A percentile compares a stretch with the other conserved stretches of the same genome.
Evolutionary conservation across 1,140 invertebrate species (phyloP).

Genomic region (Zelostemma sp.): DNA sequence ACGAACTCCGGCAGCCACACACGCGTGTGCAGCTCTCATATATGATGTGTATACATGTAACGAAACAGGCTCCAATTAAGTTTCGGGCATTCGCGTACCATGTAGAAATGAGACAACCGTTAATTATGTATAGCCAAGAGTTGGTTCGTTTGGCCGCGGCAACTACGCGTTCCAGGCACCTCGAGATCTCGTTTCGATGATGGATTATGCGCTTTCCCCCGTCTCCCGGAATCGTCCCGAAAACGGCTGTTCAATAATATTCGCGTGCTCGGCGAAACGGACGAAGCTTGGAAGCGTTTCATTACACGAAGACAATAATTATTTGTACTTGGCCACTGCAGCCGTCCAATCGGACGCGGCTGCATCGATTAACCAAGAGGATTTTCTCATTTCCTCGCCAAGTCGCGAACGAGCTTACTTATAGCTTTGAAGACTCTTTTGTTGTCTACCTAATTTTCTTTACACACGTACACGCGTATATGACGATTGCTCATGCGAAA

Average conservation of each 20-base stretch:
- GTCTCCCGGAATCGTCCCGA: slow-evolving; percentile 47
- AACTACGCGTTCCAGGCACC: slow-evolving; percentile 47
- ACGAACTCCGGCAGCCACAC: too few relatives aligned
- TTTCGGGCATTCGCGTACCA: slow-evolving; percentile 29
- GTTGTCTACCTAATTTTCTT: too few relatives aligned
- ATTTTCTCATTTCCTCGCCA: too few relatives aligned
- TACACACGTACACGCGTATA: too few relatives aligned
- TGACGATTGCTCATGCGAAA: too few relatives aligned
- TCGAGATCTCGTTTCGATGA: slow-evolving; percentile 62
- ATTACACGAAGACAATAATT: slow-evolving; percentile 21
- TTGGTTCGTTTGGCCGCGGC: slow-evolving; percentile 53
- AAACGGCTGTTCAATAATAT: slow-evolving; percentile 43
- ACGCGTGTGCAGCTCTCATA: too few relatives aligned
- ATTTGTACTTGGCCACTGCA: too few relatives aligned
- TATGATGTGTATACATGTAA: too few relatives aligned
- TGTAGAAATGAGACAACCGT: slow-evolving; percentile 35
- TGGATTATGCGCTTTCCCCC: slow-evolving; percentile 57
- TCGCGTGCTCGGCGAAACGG: slow-evolving; percentile 25
- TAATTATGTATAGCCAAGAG: slow-evolving; percentile 58
- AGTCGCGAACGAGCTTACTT: too few relatives aligned
- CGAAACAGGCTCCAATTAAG: slow-evolving; percentile 18
- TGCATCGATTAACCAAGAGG: too few relatives aligned
- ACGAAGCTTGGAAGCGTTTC: slow-evolving; percentile 33
- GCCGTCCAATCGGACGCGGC: too few relatives aligned
- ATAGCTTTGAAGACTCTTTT: too few relatives aligned